Evolutionary conservation across 2,888 invertebrate species (phyloP).

Genomic region (Stenichneumon culpator): DNA sequence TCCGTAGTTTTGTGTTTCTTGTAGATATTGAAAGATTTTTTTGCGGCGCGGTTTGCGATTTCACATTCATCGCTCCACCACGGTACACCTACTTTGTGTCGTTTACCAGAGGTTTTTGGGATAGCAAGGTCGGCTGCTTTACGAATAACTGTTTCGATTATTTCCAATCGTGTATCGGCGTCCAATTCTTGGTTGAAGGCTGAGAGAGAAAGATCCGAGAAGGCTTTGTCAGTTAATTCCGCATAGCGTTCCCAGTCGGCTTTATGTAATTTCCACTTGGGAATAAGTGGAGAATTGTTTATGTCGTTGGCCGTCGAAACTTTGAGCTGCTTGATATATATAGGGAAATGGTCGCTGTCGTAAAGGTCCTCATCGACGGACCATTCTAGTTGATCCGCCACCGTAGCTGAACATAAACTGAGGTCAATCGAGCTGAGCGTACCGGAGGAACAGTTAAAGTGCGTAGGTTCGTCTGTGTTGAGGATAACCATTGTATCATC

Average conservation of each 20-base stretch:
- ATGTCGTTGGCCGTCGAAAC: not conserved
- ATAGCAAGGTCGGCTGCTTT: slow-evolving; percentile 27
- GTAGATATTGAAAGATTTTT: slow-evolving; percentile 60
- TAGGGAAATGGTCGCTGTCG: slow-evolving; percentile 66
- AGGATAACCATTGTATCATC: slow-evolving; percentile 56
- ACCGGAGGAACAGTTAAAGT: slow-evolving; percentile 62
- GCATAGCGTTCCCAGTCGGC: slow-evolving; percentile 44
- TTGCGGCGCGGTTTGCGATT: slow-evolving; percentile 52
- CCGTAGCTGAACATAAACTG: slow-evolving; percentile 32
- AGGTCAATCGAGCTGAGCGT: slow-evolving; percentile 65
- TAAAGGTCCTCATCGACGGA: slow-evolving; percentile 33
- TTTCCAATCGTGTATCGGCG: not conserved
- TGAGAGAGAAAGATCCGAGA: not conserved
- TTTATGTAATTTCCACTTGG: slow-evolving; percentile 32
- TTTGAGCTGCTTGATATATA: slow-evolving; percentile 29
- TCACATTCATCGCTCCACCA: slow-evolving; percentile 65
- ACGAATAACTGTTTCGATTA: not conserved
- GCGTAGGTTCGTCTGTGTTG: slow-evolving; percentile 51
- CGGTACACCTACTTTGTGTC: not conserved
- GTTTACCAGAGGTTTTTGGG: slow-evolving; percentile 15
- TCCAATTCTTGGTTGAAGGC: not conserved
- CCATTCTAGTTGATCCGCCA: slow-evolving; percentile 47
- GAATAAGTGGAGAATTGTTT: not conserved
- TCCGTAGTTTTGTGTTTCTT: slow-evolving; percentile 61
- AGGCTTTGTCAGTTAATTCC: not conserved